A percentile compares a stretch with the other conserved stretches of the same genome.
Evolutionary conservation across 2,888 invertebrate genomes (phyloP).

Genomic region (Drosophila nigricruria): DNA sequence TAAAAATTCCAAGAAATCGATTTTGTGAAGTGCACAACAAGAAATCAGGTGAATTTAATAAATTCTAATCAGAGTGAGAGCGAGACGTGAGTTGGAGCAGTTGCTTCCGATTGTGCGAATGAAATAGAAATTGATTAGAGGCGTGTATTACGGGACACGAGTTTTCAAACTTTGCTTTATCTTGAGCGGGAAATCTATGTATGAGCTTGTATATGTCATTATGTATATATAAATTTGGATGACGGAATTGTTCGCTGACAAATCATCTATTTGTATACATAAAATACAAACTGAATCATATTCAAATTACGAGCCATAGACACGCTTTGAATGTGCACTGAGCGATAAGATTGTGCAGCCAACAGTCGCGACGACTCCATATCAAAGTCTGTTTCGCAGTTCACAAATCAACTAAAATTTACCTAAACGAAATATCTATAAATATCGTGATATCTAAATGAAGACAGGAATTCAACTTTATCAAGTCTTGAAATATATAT

Average conservation of each 20-base stretch:
- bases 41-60: slow-evolving; percentile 72
- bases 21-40: slow-evolving; percentile 30
- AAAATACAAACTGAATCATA: slow-evolving; percentile 41
- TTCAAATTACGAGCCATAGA: slow-evolving; percentile 45
- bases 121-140: slow-evolving; percentile 15
- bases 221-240: slow-evolving; percentile 14
- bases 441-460: slow-evolving; percentile 1
- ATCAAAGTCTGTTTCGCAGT: slow-evolving; percentile 15
- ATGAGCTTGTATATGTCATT: not conserved
- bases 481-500: not conserved
- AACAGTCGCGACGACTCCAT: not conserved
- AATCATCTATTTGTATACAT: slow-evolving; percentile 23
- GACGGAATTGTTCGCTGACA: slow-evolving; percentile 40
- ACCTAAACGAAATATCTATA: not conserved
- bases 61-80: slow-evolving; percentile 53
- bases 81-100: not conserved
- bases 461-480: not conserved
- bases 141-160: not conserved
- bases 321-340: slow-evolving; percentile 8
- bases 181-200: slow-evolving; percentile 34
- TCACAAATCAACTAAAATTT: slow-evolving; percentile 30
- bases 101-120: slow-evolving; percentile 48
- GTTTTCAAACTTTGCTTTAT: slow-evolving; percentile 32
- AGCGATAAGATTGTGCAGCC: slow-evolving; percentile 42
- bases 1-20: slow-evolving; percentile 39